A percentile compares a stretch with the other conserved stretches of the same genome.
These are phyloP conservation scores for Alectoris magna DNA, from an alignment of 2,797 vertebrate genomes.

Conservation along the genomic window DNA sequence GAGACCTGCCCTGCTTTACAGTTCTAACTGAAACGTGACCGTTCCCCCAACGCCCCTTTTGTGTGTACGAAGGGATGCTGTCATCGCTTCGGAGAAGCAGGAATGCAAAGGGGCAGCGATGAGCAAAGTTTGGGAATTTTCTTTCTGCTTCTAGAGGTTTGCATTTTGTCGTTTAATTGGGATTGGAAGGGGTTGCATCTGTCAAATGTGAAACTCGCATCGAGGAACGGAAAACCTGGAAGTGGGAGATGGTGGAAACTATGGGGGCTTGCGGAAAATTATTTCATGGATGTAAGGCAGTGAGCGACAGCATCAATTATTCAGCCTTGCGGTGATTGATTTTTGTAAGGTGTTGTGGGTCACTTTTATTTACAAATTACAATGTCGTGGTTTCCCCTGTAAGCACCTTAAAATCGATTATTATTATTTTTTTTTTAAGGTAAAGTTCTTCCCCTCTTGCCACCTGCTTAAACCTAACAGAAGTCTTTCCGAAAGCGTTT, in stretches of 20 bases:
- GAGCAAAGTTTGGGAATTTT: not conserved
- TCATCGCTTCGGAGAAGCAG: accelerated
- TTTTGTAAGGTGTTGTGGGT: not conserved
- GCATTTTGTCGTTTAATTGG: not conserved
- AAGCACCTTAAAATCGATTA: not conserved
- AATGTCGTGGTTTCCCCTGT: not conserved
- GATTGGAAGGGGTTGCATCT: not conserved
- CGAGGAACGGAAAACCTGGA: not conserved
- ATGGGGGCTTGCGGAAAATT: not conserved
- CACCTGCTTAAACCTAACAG: not conserved
- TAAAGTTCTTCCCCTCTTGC: not conserved
- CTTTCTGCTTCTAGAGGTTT: not conserved
- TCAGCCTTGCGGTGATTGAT: not conserved
- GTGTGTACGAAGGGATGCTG: accelerated
- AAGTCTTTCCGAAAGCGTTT: not conserved
- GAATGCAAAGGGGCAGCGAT: not conserved
- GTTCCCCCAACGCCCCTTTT: accelerated
- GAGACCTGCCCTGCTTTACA: slow-evolving; percentile 4
- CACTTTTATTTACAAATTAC: not conserved
- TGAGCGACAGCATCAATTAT: not conserved
- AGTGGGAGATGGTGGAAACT: not conserved
- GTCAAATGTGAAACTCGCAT: not conserved
- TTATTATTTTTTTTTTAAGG: not conserved
- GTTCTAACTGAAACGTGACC: accelerated
- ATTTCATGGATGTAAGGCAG: not conserved